These are phyloP conservation scores for Pan paniscus DNA, from an alignment of 2,113 vertebrate genomes.

Conservation along the genomic window DNA sequence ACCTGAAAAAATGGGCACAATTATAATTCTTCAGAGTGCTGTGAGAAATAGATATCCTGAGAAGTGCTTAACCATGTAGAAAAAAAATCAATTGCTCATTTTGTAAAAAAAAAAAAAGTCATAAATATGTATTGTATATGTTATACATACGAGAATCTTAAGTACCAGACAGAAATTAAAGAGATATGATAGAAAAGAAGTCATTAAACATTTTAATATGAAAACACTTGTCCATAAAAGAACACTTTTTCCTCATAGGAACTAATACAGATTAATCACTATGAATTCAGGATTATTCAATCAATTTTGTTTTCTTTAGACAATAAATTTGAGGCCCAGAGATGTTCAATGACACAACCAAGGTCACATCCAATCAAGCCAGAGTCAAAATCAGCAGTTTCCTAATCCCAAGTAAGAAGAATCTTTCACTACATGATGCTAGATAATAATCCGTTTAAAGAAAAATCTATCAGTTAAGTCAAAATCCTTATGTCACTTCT, in stretches of 20 bases:
- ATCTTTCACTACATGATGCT: neutral
- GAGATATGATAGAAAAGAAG: neutral
- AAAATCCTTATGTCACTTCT: neutral
- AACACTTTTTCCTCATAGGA: neutral
- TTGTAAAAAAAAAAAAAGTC: neutral
- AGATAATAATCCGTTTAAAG: neutral
- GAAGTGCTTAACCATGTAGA: neutral
- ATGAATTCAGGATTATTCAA: neutral
- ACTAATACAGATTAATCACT: neutral
- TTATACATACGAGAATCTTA: neutral
- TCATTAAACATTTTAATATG: neutral
- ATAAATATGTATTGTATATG: neutral
- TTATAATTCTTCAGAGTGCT: neutral
- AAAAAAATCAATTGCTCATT: neutral
- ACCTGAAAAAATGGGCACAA: neutral
- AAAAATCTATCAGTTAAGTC: neutral
- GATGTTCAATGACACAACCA: neutral
- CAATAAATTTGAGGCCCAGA: neutral
- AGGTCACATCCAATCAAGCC: neutral
- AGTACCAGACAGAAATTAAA: neutral
- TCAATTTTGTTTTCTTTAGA: neutral
- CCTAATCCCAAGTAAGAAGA: neutral
- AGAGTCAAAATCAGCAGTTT: neutral
- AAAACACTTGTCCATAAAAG: neutral
- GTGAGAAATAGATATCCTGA: neutral